Evolutionary conservation across 2,888 invertebrate genomes (phyloP).

Genomic region (Oxyscelio sp.): DNA sequence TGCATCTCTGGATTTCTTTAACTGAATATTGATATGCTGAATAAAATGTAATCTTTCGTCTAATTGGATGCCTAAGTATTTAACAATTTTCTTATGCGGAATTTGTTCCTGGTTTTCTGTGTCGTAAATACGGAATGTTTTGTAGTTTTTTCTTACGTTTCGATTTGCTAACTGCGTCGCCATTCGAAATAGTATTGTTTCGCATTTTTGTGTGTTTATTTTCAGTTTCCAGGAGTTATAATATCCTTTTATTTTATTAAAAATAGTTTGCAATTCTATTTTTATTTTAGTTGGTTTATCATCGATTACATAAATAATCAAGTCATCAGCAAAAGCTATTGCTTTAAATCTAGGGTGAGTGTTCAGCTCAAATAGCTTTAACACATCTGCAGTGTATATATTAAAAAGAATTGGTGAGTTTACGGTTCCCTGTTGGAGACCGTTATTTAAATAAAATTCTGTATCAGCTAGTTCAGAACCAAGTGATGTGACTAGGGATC

Average conservation of each 20-base stretch:
- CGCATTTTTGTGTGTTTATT: constrained; percentile 60
- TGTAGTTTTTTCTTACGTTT: constrained; percentile 51
- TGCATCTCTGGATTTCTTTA: constrained; percentile 54
- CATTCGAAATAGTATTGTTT: constrained; percentile 30
- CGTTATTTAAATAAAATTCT: constrained; percentile 63
- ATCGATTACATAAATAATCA: constrained; percentile 37
- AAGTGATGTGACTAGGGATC: constrained; percentile 34
- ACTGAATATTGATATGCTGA: constrained; percentile 26
- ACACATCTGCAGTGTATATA: constrained; percentile 23
- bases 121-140: constrained; percentile 41
- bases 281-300: constrained; percentile 52
- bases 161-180: constrained; percentile 8
- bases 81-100: constrained; percentile 32
- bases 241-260: constrained; percentile 60
- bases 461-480: not conserved
- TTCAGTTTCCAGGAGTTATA: constrained; percentile 71
- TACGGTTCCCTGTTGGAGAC: constrained; percentile 72
- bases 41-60: constrained; percentile 39
- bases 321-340: constrained; percentile 49
- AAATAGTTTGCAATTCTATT: constrained; percentile 58
- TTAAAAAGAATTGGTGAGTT: constrained; percentile 52
- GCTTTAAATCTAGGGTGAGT: constrained; percentile 2
- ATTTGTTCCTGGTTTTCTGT: not conserved
- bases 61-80: constrained; percentile 42
- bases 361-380: constrained; percentile 28